Evolutionary conservation across 2,888 invertebrate species (phyloP), one percentile per base, ranked within the genome.

Genomic region (Lepidocyrtoides sp.): DNA sequence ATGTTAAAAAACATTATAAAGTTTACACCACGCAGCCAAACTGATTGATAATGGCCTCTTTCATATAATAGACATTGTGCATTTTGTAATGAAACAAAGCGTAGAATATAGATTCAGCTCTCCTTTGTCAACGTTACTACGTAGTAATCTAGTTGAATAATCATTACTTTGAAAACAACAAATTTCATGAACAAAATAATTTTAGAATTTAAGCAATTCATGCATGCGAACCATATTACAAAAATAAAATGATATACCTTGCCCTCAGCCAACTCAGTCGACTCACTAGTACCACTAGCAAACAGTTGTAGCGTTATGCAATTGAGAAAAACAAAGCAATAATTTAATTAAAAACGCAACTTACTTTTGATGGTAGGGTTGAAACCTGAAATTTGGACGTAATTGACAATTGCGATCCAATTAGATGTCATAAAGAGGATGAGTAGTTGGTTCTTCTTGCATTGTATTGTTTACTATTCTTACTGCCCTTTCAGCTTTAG

Each of bases 321-420:
- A 48, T 2, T 7, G 26, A 12, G 17, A 36, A 26, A 75, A 17
- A 17, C 81, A 60, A 60, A 54, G 1, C 29, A 57, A 14, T 79
- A 88, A 82, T 89, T 89, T 82, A 89, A 82, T 89, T 89, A 81
- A 75, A 89, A 82, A 60, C 41, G 29, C 29, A 89, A 89, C 72
- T 82, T 82, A 36, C 36, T 77, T 77, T 51, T 32, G 36, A 86
- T 77, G 36, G 79, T 79, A 48, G 77, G 79, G 20, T 51, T 54
- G 26, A 77, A 60, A 29, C 29, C 60, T 60, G 36, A 63, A 79
- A 32, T 23, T 79, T 79, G 63, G 79, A 63, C 69, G 41, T 88
- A 72, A 89, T 89, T 89, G 82, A 82, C 81, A 89, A 82, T 72
- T 82, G 82, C 81, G 89, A 89, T 89, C 82, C 72, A 89, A 89